Evolutionary conservation across 2,113 vertebrate genomes (phyloP).

Genomic region (Melanerpes aurifrons): DNA sequence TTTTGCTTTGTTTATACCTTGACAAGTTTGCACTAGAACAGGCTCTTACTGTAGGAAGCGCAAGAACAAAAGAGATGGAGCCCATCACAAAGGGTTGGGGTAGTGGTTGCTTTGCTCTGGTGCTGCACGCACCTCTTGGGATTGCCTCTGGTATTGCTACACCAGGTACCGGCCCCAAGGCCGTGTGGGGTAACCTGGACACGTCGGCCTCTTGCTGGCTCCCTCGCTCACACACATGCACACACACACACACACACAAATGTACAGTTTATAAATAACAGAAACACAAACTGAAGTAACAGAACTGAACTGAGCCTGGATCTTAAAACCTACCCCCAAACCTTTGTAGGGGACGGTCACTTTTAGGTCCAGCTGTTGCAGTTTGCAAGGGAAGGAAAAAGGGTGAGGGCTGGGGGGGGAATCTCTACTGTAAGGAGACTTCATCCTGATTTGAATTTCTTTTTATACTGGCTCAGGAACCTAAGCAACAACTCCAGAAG

Average conservation of each 20-base stretch:
- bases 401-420: rapidly evolving
- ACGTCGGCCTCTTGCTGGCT: background rate
- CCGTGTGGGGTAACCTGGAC: background rate
- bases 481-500: background rate
- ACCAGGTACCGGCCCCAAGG: constrained; percentile 50
- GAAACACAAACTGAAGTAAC: background rate
- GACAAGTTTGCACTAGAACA: constrained; percentile 74
- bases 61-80: background rate
- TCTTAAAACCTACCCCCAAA: background rate
- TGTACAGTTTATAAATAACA: constrained; percentile 47
- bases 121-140: constrained; percentile 54
- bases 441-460: background rate
- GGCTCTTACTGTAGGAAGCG: constrained; percentile 66
- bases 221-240: background rate
- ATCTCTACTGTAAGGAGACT: background rate
- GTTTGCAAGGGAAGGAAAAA: background rate
- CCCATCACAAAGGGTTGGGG: background rate
- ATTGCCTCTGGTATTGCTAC: constrained; percentile 61
- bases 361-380: background rate
- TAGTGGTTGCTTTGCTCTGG: constrained; percentile 10
- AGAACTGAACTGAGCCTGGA: constrained; percentile 15
- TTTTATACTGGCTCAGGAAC: constrained; percentile 2
- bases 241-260: background rate
- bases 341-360: rapidly evolving
- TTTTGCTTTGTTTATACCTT: constrained; percentile 2